Conservation (phyloP, 2,797 vertebrate genomes). For the Syngnathus acus region DNA sequence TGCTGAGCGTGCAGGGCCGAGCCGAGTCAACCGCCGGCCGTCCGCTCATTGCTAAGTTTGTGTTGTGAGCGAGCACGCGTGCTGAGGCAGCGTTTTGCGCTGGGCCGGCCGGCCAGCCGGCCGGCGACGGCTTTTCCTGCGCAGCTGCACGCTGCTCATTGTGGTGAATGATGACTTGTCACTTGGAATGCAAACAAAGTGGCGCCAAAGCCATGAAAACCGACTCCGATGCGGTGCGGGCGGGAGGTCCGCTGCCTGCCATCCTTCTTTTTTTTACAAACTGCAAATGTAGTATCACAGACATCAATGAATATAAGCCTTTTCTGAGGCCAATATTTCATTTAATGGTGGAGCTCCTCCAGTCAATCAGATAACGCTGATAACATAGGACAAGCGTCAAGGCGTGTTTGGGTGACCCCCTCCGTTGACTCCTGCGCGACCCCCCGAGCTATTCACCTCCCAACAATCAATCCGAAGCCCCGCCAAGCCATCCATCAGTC, state of each 20-base stretch:
- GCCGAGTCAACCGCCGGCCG: background rate
- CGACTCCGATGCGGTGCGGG: too few relatives aligned
- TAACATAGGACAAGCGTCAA: conserved; percentile 37
- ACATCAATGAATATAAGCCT: too few relatives aligned
- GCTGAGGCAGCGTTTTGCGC: conserved; percentile 31
- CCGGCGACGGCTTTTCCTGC: conserved; percentile 34
- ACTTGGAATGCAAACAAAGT: conserved; percentile 24
- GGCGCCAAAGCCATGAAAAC: background rate
- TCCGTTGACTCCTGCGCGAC: conserved; percentile 51
- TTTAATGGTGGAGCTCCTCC: background rate
- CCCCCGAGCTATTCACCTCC: conserved; percentile 10
- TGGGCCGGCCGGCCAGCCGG: background rate
- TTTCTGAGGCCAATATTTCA: too few relatives aligned
- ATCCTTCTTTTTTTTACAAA: too few relatives aligned
- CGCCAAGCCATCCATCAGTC: conserved; percentile 33
- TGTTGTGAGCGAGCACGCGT: conserved; percentile 13
- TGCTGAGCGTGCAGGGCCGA: background rate
- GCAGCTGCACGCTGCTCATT: conserved; percentile 38
- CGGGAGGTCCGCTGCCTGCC: background rate
- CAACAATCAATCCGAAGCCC: too few relatives aligned
- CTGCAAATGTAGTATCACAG: too few relatives aligned
- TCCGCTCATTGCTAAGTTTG: background rate
- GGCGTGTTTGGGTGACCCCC: conserved; percentile 33
- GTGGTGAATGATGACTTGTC: conserved; percentile 34
- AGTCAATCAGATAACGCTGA: conserved; percentile 47